Conservation (phyloP, 1,140 invertebrate genomes). For the Carposina sasakii region DNA sequence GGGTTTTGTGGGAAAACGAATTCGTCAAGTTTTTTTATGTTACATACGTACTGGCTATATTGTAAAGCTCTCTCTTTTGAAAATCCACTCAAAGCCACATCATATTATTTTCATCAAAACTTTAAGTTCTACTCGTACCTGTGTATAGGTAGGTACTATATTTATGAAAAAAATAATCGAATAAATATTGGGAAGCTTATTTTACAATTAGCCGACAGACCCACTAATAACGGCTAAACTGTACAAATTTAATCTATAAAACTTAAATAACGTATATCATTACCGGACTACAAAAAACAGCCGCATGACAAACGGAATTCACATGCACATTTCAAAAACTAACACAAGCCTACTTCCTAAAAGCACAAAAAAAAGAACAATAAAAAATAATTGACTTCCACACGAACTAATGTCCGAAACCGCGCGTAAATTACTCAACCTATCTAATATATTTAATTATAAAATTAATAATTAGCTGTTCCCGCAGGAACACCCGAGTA, state of each 20-base stretch:
- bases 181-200: too few relatives aligned
- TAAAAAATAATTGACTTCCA: constrained; percentile 16
- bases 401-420: not conserved
- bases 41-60: too few relatives aligned
- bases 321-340: not conserved
- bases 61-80: too few relatives aligned
- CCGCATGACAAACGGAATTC: not conserved
- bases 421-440: constrained; percentile 17
- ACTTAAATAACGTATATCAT: too few relatives aligned
- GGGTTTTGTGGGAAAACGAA: constrained; percentile 4
- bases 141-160: too few relatives aligned
- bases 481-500: constrained; percentile 36
- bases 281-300: not conserved
- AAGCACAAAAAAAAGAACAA: constrained; percentile 5
- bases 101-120: not conserved
- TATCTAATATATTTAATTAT: constrained; percentile 35
- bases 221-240: too few relatives aligned
- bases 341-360: not conserved
- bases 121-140: too few relatives aligned
- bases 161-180: too few relatives aligned
- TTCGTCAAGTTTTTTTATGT: constrained; percentile 11
- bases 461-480: constrained; percentile 46
- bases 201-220: too few relatives aligned
- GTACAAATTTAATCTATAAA: too few relatives aligned
- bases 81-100: not conserved